phyloP scores from a whole-genome alignment of 2,113 vertebrate species.

The Oxyura jamaicensis region DNA sequence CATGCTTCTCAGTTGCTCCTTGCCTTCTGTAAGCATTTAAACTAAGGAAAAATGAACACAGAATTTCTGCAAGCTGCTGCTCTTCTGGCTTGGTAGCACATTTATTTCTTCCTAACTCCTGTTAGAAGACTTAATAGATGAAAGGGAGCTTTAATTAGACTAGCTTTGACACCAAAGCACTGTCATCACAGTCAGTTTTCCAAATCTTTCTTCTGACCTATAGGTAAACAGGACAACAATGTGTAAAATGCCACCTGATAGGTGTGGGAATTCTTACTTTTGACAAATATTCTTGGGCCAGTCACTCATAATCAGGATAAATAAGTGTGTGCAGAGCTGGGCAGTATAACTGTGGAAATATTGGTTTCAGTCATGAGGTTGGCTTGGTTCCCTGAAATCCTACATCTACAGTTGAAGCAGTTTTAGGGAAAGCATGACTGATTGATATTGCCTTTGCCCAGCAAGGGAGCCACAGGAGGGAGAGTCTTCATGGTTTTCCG shows the following conservation, averaged over 20 bases:
- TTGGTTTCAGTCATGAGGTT: background rate
- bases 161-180: background rate
- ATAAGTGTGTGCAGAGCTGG: background rate
- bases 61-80: background rate
- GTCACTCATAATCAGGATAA: background rate
- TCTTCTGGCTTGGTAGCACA: background rate
- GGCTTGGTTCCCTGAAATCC: background rate
- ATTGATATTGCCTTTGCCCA: background rate
- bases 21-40: background rate
- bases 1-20: rapidly evolving
- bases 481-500: background rate
- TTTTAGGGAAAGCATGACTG: background rate
- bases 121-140: background rate
- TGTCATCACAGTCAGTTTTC: background rate
- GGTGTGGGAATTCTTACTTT: background rate
- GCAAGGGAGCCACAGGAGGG: background rate
- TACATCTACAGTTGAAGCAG: background rate
- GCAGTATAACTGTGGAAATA: background rate
- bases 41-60: background rate
- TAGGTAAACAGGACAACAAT: background rate
- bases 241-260: background rate
- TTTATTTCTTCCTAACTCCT: background rate
- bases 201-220: background rate
- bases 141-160: background rate
- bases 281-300: rapidly evolving